Evolutionary conservation across 2,797 vertebrate species (phyloP).

Genomic region (Pseudotriccus pelzelni): DNA sequence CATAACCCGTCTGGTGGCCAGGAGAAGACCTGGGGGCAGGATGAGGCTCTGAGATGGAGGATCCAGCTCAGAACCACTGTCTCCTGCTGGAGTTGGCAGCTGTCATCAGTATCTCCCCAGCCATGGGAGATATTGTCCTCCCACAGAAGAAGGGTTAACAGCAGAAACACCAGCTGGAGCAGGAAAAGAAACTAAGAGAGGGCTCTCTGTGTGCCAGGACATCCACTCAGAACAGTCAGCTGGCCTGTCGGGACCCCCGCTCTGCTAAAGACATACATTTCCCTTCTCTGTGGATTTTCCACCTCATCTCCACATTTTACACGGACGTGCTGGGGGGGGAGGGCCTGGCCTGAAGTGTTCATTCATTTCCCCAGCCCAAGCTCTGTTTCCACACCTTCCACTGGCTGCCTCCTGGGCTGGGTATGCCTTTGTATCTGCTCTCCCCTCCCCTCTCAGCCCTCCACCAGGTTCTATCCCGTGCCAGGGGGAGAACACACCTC

Average conservation of each 20-base stretch:
- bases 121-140: not conserved
- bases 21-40: not conserved
- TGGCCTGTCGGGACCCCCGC: not conserved
- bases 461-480: not conserved
- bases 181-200: constrained; percentile 20
- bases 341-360: not conserved
- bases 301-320: constrained; percentile 56
- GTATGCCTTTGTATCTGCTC: not conserved
- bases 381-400: not conserved
- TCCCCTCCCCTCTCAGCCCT: not conserved
- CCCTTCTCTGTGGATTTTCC: constrained; percentile 54
- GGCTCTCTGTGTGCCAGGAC: constrained; percentile 40
- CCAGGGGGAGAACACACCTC: not conserved
- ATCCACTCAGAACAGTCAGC: constrained; percentile 37
- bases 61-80: not conserved
- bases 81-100: not conserved
- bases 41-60: not conserved
- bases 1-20: not conserved
- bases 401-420: not conserved
- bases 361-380: not conserved
- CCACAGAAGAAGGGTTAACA: not conserved
- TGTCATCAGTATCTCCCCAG: not conserved
- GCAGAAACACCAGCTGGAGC: not conserved
- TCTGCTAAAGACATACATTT: constrained; percentile 58
- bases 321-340: not conserved